These are phyloP conservation scores for Haplochromis vanheusdeni DNA, from an alignment of 2,113 vertebrate genomes.

Conservation along the genomic window DNA sequence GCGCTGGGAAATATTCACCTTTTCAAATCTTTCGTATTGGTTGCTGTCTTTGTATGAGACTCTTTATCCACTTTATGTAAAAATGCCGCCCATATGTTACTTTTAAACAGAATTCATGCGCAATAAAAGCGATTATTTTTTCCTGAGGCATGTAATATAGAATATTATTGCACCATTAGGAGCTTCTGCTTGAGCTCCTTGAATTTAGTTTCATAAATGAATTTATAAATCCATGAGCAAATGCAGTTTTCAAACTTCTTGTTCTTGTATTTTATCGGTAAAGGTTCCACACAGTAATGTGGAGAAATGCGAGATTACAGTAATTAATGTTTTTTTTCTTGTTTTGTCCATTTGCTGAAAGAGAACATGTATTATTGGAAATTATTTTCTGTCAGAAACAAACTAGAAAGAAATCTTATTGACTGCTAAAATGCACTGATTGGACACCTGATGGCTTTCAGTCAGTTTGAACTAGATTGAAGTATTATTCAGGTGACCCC, in stretches of 20 bases:
- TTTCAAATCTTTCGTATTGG: not conserved
- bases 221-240: not conserved
- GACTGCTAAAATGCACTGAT: not conserved
- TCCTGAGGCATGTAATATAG: not conserved
- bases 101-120: not conserved
- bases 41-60: not conserved
- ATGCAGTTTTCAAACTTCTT: not conserved
- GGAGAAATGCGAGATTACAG: not conserved
- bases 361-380: constrained; percentile 7
- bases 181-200: not conserved
- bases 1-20: not conserved
- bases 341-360: constrained; percentile 13
- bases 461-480: not conserved
- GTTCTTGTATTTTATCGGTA: not conserved
- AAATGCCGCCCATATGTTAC: not conserved
- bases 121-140: not conserved
- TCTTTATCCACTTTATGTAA: not conserved
- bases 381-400: constrained; percentile 13
- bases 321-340: not conserved
- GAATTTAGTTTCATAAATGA: not conserved
- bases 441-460: not conserved
- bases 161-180: not conserved
- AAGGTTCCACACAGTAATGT: not conserved
- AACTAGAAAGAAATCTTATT: not conserved
- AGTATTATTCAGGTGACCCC: not conserved